Base-by-base conservation (phyloP, 2,113 vertebrate species). In the Daphoenositta chrysoptera region DNA sequence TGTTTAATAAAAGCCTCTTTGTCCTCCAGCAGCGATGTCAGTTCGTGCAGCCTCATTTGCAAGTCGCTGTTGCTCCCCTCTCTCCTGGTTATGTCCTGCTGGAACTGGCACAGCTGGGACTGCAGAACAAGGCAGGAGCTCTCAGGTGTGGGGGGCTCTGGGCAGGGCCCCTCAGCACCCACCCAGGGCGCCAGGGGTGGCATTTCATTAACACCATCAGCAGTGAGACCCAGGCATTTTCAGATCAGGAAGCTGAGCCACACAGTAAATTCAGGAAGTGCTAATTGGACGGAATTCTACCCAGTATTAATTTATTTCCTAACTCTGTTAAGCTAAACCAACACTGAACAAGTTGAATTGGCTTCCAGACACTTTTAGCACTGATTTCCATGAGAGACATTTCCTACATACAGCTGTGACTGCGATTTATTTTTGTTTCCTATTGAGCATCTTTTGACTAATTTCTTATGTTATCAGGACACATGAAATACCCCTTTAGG, bases 21-120 rank as follows among this genome's bases (percentile, higher is more conserved):
- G 87, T 99, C 98, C 87, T 99, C 98, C 97, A 99, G 24, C 94
- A 93, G 97, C 15, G 97, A 79, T 15, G 98, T 97, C 86, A 99
- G 97, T 95, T 99, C 99, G 0, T 98, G 98, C 97, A 99, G 92
- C 70, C 97, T 98, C 86, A 99, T 97, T 71, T 99, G 98, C 87
- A 99, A 97, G 69, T 98, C 98, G 6, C 94, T 98, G 68, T 99
- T 99, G 26, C 95, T 98, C 91, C 87, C 89, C 83, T 96, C 96
- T 92, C 87, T 98, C 89, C 96, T 96, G 13, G 95, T 98, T 84
- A 98, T 81, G 65, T 99, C 98, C 19, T 98, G 98, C 97, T 99
- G 98, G 95, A 98, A 97, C 30, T 96, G 98, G 13, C 96, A 97
- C 37, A 99, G 69, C 97, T 99, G 99, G 53, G 97, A 83, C 99